Base-by-base conservation (phyloP, 2,888 invertebrate species). In the Seira sanloemensis region DNA sequence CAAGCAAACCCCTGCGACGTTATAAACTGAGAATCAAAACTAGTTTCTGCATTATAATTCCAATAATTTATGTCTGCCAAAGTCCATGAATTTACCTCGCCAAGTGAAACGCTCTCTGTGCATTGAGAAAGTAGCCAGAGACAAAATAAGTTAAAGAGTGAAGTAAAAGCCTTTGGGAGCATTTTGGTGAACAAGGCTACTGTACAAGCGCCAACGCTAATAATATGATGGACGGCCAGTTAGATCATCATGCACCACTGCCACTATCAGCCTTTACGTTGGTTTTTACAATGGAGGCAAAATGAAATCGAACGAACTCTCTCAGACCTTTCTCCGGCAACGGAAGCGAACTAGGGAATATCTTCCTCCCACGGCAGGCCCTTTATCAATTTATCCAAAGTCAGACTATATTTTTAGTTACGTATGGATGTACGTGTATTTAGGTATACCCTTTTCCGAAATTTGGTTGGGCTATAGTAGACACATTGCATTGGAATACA, bases 51-150 rank as follows among this genome's bases (percentile, higher is more conserved):
- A 78, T 78, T 50, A 69, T 19, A 54, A 58, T 69, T 26, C 68
- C 26, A 21, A 50, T 79, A 73, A 79, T 73, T 79, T 79, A 79
- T 73, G 16, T 23, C 73, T 66, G 67, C 73, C 79, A 67, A 67
- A 67, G 46, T 76, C 46, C 46, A 76, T 72, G 72, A 72, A 72
- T 72, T 54, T 50, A 19, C 54, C 72, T 50, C 25, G 46, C 71
- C 50, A 50, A 50, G 16, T 4, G 37, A 37, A 37, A 7, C 12
- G 4, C 37, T 37, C 37, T 37, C 37, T 37, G 37, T 37, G 4
- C 37, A 37, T 37, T 37, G 5, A n/a, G 5, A 37, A 37, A 37
- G 37, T 37, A 37, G 37, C 37, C 12, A 37, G 37, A 12, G 12
- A 12, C 37, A 37, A 37, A 37, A 4, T 12, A 37, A 37, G 12